These are phyloP conservation scores for Drosophila atripex DNA, from an alignment of 2,888 invertebrate genomes.

Conservation along the genomic window DNA sequence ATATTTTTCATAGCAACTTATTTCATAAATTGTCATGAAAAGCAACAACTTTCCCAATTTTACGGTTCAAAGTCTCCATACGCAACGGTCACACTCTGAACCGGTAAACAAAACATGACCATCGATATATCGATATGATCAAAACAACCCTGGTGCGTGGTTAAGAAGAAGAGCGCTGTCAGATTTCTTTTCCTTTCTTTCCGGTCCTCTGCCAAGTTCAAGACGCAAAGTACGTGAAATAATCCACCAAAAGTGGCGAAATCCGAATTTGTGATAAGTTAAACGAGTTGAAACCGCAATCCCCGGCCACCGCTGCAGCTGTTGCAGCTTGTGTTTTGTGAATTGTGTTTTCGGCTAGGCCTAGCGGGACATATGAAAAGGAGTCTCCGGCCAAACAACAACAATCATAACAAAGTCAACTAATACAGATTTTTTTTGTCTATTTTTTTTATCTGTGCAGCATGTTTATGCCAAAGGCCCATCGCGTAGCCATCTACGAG, in stretches of 20 bases:
- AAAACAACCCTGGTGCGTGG: background rate
- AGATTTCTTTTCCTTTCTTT: conserved; percentile 82
- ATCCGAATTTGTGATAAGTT: conserved; percentile 49
- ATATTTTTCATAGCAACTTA: background rate
- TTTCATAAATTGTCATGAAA: background rate
- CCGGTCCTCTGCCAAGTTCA: conserved; percentile 82
- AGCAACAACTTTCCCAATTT: background rate
- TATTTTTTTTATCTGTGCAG: conserved; percentile 85
- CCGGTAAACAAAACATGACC: background rate
- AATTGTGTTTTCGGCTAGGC: background rate
- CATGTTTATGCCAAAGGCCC: conserved; percentile 99
- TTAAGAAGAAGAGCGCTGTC: conserved; percentile 39
- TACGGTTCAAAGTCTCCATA: background rate
- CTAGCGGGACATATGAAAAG: background rate
- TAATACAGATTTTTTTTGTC: conserved; percentile 44
- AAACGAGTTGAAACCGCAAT: conserved; percentile 23
- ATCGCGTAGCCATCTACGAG: conserved; percentile 98
- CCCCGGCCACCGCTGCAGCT: conserved; percentile 8
- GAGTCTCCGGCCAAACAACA: conserved; percentile 26
- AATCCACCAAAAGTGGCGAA: conserved; percentile 76
- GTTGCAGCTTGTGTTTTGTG: conserved; percentile 23
- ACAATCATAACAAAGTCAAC: conserved; percentile 41
- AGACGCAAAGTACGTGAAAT: conserved; percentile 83
- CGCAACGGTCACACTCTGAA: background rate
- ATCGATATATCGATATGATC: background rate